phyloP scores from a whole-genome alignment of 2,888 invertebrate genomes.

The Neoaliturus tenellus region DNA sequence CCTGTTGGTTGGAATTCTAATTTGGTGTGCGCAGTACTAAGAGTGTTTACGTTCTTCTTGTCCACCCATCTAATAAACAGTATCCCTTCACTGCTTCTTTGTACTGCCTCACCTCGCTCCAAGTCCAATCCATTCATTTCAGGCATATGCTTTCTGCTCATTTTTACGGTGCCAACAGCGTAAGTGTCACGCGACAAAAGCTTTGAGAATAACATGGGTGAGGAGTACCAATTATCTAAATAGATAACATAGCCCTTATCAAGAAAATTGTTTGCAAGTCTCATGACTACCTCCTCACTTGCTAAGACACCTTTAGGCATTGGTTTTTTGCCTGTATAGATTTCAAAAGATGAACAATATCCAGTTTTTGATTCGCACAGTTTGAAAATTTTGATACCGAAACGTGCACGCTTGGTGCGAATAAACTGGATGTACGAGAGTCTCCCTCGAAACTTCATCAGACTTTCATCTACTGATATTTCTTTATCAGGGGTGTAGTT shows the following conservation, averaged over 20 bases:
- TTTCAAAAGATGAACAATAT: background rate
- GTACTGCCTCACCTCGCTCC: background rate
- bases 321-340: background rate
- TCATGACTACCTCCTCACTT: background rate
- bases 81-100: background rate
- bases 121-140: background rate
- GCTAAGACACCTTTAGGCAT: background rate
- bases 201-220: background rate
- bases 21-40: background rate
- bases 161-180: background rate
- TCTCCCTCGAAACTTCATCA: constrained; percentile 69
- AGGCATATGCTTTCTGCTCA: background rate
- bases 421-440: constrained; percentile 69
- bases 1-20: background rate
- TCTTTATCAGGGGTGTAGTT: constrained; percentile 63
- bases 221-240: constrained; percentile 21
- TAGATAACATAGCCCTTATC: background rate
- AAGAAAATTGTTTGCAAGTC: background rate
- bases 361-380: background rate
- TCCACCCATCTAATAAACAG: constrained; percentile 1
- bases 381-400: constrained; percentile 66
- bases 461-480: constrained; percentile 68
- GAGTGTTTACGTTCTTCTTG: background rate
- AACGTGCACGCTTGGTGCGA: constrained; percentile 68
- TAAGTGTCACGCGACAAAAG: background rate